A percentile compares a stretch with the other conserved stretches of the same genome.
Conservation (phyloP, 2,113 vertebrate genomes). For the Boleophthalmus pectinirostris region DNA sequence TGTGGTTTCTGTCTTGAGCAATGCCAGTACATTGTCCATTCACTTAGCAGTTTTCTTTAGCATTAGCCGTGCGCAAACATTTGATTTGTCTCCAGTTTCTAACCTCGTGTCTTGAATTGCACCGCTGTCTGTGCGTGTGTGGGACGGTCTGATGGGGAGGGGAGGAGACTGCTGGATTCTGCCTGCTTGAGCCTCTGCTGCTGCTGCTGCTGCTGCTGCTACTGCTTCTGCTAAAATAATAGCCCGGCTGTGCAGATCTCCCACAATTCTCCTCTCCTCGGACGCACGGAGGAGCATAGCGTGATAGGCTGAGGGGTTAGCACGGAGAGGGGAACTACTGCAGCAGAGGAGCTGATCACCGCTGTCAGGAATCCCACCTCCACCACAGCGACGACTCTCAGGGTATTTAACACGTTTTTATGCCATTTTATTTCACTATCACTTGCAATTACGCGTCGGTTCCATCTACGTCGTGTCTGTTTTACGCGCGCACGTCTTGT, state of each 20-base stretch:
- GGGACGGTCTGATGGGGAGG: background rate
- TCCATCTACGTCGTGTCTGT: background rate
- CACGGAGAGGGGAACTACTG: slow-evolving; percentile 45
- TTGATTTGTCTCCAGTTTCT: slow-evolving; percentile 10
- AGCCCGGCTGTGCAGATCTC: slow-evolving; percentile 60
- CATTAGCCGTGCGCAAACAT: too few species aligned
- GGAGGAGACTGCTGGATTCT: background rate
- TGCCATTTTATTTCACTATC: background rate
- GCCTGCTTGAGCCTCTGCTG: background rate
- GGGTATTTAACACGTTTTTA: slow-evolving; percentile 51
- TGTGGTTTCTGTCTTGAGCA: background rate
- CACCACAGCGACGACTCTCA: slow-evolving; percentile 46
- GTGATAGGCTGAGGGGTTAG: slow-evolving; percentile 50
- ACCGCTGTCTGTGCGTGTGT: background rate
- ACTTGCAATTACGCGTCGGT: background rate
- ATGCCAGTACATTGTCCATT: background rate
- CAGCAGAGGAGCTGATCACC: slow-evolving; percentile 51
- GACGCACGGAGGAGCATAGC: slow-evolving; percentile 34
- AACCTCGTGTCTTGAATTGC: slow-evolving; percentile 37
- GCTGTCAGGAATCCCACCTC: slow-evolving; percentile 58
- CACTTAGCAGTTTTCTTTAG: background rate
- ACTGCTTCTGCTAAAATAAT: slow-evolving; percentile 35
- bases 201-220: background rate
- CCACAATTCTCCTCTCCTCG: slow-evolving; percentile 62
- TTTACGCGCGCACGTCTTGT: background rate